These are phyloP conservation scores for Lacerta bilineata DNA, from an alignment of 2,797 vertebrate genomes.

Conservation along the genomic window DNA sequence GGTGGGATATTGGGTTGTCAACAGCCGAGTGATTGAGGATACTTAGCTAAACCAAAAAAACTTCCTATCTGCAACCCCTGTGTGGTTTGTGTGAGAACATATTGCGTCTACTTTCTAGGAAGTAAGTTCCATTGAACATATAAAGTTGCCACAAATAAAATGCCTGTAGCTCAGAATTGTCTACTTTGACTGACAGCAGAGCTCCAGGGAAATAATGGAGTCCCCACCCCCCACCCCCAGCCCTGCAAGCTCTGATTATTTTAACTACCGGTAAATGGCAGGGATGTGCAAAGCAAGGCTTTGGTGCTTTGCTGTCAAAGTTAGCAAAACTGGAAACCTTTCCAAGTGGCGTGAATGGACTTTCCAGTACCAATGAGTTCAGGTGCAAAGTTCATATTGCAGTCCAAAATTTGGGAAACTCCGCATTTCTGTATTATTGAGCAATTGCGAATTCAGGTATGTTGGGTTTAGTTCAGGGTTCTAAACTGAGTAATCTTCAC, in stretches of 20 bases:
- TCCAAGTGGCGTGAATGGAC: background rate
- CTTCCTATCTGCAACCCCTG: background rate
- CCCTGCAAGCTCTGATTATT: background rate
- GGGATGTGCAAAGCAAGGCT: too few species aligned
- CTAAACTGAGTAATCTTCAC: background rate
- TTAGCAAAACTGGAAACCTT: background rate
- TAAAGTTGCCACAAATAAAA: too few species aligned
- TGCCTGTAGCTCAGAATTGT: background rate
- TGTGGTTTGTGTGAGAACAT: background rate
- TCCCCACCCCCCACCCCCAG: background rate
- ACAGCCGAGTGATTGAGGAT: background rate
- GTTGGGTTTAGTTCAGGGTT: background rate
- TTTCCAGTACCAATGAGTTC: background rate
- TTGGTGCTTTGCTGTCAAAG: background rate
- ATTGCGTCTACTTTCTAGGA: background rate
- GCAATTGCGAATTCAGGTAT: too few species aligned
- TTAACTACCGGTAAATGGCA: background rate
- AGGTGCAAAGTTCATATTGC: background rate
- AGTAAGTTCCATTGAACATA: background rate
- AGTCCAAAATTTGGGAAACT: background rate
- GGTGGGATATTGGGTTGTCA: conserved; percentile 33
- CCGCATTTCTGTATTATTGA: background rate
- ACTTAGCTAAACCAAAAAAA: background rate
- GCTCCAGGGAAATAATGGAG: too few species aligned
- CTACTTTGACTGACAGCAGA: background rate